Evolutionary conservation across 2,797 vertebrate species (phyloP).

Genomic region (Nothura maculosa): DNA sequence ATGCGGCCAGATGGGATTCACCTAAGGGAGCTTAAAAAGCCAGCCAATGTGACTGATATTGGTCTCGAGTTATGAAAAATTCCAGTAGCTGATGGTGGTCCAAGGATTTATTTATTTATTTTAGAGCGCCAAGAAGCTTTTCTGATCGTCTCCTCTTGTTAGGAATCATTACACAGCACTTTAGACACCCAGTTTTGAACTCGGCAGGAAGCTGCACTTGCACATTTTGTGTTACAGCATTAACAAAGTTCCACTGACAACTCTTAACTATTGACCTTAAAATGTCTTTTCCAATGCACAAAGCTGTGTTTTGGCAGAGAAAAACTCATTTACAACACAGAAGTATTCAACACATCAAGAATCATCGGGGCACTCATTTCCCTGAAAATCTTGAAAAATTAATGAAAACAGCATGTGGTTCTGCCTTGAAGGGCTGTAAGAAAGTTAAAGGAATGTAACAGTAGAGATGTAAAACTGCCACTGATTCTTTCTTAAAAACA

Average conservation of each 20-base stretch:
- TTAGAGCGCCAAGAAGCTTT: not conserved
- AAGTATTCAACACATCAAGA: not conserved
- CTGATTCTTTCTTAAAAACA: not conserved
- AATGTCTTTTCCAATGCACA: not conserved
- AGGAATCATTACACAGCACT: not conserved
- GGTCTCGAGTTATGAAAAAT: not conserved
- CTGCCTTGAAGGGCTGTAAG: not conserved
- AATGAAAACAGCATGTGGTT: not conserved
- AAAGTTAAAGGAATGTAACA: not conserved
- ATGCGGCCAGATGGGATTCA: not conserved
- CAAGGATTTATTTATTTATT: not conserved
- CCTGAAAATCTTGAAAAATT: not conserved
- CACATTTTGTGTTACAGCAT: not conserved
- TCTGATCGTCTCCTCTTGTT: not conserved
- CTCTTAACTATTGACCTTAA: not conserved
- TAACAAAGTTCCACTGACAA: not conserved
- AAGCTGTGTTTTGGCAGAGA: not conserved
- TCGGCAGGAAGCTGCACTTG: not conserved
- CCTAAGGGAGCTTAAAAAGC: not conserved
- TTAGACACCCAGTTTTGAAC: not conserved
- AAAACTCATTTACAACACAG: not conserved
- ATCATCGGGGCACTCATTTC: no score
- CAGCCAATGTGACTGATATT: not conserved
- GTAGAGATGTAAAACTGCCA: not conserved
- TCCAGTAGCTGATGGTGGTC: not conserved